Evolutionary conservation across 2,797 vertebrate species (phyloP).

Genomic region (Varecia variegata): DNA sequence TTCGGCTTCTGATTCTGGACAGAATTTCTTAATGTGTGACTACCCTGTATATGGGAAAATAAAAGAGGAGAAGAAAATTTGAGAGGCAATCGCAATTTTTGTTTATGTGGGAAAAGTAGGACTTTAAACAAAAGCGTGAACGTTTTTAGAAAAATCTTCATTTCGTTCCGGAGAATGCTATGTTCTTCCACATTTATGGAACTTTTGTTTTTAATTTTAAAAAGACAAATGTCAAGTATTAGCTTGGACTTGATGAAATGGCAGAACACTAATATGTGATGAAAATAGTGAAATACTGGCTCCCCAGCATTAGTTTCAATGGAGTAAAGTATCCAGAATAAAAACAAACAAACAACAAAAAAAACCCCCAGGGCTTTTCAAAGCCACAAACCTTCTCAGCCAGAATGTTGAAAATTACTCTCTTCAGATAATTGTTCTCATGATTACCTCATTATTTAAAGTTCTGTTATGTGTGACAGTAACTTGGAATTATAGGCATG

Average conservation of each 20-base stretch:
- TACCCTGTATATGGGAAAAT: neutral
- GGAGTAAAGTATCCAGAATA: neutral
- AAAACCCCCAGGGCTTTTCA: neutral
- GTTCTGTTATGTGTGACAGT: neutral
- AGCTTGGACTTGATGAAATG: neutral
- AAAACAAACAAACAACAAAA: too few species aligned
- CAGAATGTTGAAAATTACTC: neutral
- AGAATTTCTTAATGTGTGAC: neutral
- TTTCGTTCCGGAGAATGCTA: neutral
- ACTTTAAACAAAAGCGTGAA: neutral
- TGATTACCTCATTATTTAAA: neutral
- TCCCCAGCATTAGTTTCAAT: neutral
- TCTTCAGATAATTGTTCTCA: neutral
- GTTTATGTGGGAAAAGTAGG: neutral
- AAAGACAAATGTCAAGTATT: neutral
- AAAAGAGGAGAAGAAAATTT: neutral
- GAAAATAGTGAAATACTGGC: neutral
- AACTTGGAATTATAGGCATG: neutral
- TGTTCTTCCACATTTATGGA: neutral
- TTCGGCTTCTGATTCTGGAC: neutral
- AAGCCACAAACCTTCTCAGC: neutral
- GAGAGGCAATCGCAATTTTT: neutral
- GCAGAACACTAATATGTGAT: neutral
- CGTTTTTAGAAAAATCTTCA: neutral
- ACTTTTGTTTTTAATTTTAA: constrained; percentile 26